Base-by-base conservation (phyloP, 2,113 vertebrate species). In the human (Homo sapiens) region DNA sequence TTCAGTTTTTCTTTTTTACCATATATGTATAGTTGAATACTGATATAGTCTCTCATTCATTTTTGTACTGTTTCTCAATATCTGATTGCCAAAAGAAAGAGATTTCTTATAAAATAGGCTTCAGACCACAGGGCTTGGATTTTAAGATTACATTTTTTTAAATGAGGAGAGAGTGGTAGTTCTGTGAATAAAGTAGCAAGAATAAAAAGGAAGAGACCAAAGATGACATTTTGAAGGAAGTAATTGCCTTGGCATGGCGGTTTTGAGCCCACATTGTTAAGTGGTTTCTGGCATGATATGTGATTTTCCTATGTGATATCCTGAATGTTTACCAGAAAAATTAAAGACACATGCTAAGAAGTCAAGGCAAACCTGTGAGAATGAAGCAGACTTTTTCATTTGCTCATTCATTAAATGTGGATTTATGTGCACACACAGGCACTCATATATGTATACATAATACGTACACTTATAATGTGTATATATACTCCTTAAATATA, bases 1-100 rank as follows among this genome's bases (percentile, higher is more conserved):
- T 98, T 98, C 97, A 92, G 35, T 43, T 27, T 83, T 79, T 98
- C 11, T 98, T 97, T 98, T 96, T 98, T 94, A 93, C 82, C 52
- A 14, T 95, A 23, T 97, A 82, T 87, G 76, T 89, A 96, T 78
- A 89, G 66, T 93, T 96, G 95, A 98, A 98, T 93, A 94, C 55
- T 96, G 94, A 98, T 96, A 95, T 90, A 96, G 48, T 35, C 84
- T 97, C 85, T 45, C 93, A 90, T 38, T 97, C 27, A 96, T 88
- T 95, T 82, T 84, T 73, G n/a, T 32, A 64, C 18, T 52, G 5
- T 76, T 98, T 98, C 90, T 93, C 92, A 97, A 96, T 96, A 87
- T 96, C 89, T 94, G 96, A 98, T 94, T 97, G 94, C 57, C 0
- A 0, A 66, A 96, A 89, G 96, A 97, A 94, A 98, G 96, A 84